These are phyloP conservation scores for Eupelmus urozonus DNA, from an alignment of 2,888 invertebrate genomes.

Conservation along the genomic window DNA sequence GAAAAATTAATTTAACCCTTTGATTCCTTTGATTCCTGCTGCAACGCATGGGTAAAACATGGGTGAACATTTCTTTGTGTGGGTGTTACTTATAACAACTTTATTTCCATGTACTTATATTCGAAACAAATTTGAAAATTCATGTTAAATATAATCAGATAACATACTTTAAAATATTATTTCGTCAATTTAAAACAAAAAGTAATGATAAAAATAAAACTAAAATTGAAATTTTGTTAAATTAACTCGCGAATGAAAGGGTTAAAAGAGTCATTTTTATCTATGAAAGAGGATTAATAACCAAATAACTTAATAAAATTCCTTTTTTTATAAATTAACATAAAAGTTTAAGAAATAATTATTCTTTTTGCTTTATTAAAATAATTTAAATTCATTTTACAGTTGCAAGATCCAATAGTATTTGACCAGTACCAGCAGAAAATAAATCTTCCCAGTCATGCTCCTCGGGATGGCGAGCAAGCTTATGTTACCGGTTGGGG, in stretches of 20 bases:
- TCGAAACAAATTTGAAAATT: neutral
- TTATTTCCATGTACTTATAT: too few relatives aligned
- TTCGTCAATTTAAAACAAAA: too few relatives aligned
- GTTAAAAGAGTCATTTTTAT: too few relatives aligned
- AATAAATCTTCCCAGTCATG: slow-evolving; percentile 3
- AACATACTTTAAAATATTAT: neutral
- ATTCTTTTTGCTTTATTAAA: neutral
- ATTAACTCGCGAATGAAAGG: too few relatives aligned
- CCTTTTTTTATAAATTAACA: neutral
- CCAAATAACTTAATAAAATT: too few relatives aligned
- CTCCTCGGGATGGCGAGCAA: neutral
- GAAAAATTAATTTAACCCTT: neutral
- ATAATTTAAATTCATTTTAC: neutral
- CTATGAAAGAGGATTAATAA: too few relatives aligned
- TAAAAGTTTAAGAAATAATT: neutral
- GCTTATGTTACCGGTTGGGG: slow-evolving; percentile 38
- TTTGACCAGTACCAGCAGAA: slow-evolving; percentile 26
- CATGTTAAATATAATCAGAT: neutral
- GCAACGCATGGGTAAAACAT: too few relatives aligned
- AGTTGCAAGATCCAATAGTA: slow-evolving; percentile 1
- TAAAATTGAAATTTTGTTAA: too few relatives aligned
- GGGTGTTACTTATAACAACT: too few relatives aligned
- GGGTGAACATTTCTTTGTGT: too few relatives aligned
- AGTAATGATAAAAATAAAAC: too few relatives aligned
- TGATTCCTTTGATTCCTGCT: too few relatives aligned